phyloP scores from a whole-genome alignment of 2,888 invertebrate species.

The Caenorhabditis sinica region DNA sequence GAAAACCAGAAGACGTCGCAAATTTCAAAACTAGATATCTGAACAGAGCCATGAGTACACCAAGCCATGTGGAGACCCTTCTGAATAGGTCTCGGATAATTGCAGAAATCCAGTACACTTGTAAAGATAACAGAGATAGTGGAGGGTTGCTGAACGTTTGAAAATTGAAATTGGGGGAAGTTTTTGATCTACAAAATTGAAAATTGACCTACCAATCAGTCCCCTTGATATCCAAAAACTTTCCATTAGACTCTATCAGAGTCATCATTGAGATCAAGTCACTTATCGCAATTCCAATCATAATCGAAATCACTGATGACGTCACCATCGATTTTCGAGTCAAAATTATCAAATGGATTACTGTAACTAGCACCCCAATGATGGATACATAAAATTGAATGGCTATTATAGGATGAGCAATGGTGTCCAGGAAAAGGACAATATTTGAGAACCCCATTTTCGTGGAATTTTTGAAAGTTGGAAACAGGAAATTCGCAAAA shows the following conservation, averaged over 20 bases:
- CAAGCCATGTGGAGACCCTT: slow-evolving; percentile 29
- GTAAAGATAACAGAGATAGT: neutral
- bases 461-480: neutral
- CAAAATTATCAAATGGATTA: slow-evolving; percentile 12
- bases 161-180: no score
- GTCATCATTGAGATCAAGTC: slow-evolving; percentile 20
- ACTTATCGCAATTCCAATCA: slow-evolving; percentile 19
- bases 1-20: neutral
- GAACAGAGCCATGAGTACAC: slow-evolving; percentile 35
- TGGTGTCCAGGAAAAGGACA: neutral
- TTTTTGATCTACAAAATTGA: neutral
- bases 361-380: slow-evolving; percentile 4
- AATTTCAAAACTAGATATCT: slow-evolving; percentile 20
- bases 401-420: slow-evolving; percentile 1
- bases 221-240: neutral
- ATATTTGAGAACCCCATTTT: neutral
- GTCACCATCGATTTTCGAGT: slow-evolving; percentile 33
- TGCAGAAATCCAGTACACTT: slow-evolving; percentile 2
- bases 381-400: slow-evolving; percentile 5
- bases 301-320: slow-evolving; percentile 30
- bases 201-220: neutral
- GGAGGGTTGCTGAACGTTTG: slow-evolving; percentile 4
- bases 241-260: neutral
- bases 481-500: neutral
- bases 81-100: slow-evolving; percentile 14